phyloP scores from a whole-genome alignment of 2,888 invertebrate genomes.

The Andrena praecox region DNA sequence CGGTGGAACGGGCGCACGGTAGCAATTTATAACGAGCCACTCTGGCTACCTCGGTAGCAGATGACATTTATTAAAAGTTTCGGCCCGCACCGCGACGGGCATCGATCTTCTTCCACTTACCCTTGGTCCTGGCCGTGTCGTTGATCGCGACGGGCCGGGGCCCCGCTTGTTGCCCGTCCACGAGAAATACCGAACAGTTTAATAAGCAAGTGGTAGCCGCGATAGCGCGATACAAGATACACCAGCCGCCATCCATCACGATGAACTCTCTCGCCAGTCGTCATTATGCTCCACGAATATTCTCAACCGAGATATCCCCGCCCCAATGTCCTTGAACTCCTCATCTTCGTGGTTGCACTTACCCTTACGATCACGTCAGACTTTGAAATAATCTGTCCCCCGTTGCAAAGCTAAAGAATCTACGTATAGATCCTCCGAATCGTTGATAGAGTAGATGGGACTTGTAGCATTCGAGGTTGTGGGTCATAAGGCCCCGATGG shows the following conservation, averaged over 20 bases:
- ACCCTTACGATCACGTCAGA: not conserved
- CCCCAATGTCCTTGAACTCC: conserved; percentile 20
- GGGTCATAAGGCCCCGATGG: too few species aligned
- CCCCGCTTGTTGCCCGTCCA: conserved; percentile 74
- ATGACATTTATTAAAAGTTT: conserved; percentile 80
- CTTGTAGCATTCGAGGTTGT: too few species aligned
- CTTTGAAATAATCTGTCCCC: too few species aligned
- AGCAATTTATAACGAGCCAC: conserved; percentile 76
- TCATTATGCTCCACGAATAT: conserved; percentile 70
- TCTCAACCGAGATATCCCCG: conserved; percentile 44
- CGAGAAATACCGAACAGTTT: conserved; percentile 80
- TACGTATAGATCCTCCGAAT: too few species aligned
- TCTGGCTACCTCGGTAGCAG: conserved; percentile 73
- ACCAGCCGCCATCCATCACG: conserved; percentile 78
- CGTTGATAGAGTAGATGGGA: too few species aligned
- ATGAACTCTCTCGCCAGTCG: conserved; percentile 67
- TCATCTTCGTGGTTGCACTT: not conserved
- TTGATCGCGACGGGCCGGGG: conserved; percentile 39
- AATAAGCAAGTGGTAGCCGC: conserved; percentile 79
- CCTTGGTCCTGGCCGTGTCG: conserved; percentile 25
- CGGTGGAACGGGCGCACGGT: conserved; percentile 63
- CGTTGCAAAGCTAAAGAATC: too few species aligned
- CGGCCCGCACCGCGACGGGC: conserved; percentile 54
- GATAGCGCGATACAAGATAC: conserved; percentile 79
- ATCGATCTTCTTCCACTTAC: conserved; percentile 72